Base-by-base conservation (phyloP, 2,888 invertebrate genomes). In the Clunio marinus region DNA sequence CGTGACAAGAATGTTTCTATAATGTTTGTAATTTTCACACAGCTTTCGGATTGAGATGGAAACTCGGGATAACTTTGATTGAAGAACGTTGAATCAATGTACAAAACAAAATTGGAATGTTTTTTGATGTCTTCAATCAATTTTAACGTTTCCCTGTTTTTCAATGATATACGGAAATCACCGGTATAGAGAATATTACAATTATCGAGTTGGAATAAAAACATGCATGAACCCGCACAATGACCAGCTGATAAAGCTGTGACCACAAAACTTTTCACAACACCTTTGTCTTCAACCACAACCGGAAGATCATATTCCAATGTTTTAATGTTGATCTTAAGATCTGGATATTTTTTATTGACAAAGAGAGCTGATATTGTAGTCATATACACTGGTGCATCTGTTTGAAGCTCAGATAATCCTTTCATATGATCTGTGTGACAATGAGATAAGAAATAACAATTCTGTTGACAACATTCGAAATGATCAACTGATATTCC, bases 371-470 rank as follows among this genome's bases (percentile, higher is more conserved):
- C 66, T 5, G 51, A 55, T 13, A 66, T 1, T 3, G 22, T 1
- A 2, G 66, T 55, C n/a, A 35, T 32, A 17, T 66, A 66, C 1
- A 66, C 20, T 25, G 28, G 51, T 13, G 22, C 5, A 1, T 32
- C 20, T 13, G 57, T 57, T 22, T n/a, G 4, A 13, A 57, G 27
- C 5, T 2, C 20, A n/a, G 35, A 20, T 4, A 66, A 24, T 13
- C 66, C 35, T 32, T n/a, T 55, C 8, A 55, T 10, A 45, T 66
- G 66, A 66, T 66, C 66, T 1, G 22, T 24, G n/a, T 66, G 66
- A 35, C 28, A 51, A 24, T 66, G 66, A 5, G 66, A 66, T 4
- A 66, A 15, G 15, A 66, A 66, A 24, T 55, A 66, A 35, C 20
- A 51, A 10, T 51, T 51, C 10, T n/a, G 15, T 1, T 13, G 10